Evolutionary conservation across 37 sponge, comb jelly and placozoan genomes (phyloP).

Genomic region (Theonella swinhoei): DNA sequence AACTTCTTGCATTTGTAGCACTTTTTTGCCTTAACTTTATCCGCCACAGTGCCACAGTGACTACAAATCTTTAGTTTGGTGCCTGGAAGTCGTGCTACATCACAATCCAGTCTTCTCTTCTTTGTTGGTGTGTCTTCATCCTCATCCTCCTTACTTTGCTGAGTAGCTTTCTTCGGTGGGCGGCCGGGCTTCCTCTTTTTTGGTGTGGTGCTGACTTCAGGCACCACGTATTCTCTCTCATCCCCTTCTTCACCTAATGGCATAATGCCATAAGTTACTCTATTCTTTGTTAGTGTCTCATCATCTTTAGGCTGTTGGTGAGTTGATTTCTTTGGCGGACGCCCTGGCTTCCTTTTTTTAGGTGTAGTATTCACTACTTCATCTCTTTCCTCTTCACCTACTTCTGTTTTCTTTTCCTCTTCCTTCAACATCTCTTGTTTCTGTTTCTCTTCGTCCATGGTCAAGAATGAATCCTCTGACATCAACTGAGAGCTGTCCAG

Average conservation of each 20-base stretch:
- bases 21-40: slow-evolving; percentile 46
- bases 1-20: slow-evolving; percentile 56
- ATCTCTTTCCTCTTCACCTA: neutral
- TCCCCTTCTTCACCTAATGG: neutral
- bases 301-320: too few relatives aligned
- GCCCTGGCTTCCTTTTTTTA: neutral
- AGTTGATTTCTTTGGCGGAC: neutral
- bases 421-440: too few relatives aligned
- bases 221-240: neutral
- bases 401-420: neutral
- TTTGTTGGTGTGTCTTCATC: too few relatives aligned
- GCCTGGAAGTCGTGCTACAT: neutral
- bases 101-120: too few relatives aligned
- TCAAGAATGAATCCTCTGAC: too few relatives aligned
- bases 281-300: too few relatives aligned
- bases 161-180: neutral
- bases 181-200: neutral
- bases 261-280: too few relatives aligned
- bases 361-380: neutral
- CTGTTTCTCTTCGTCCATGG: too few relatives aligned
- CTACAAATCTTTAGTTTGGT: slow-evolving; percentile 24
- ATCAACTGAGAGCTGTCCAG: too few relatives aligned
- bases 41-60: slow-evolving; percentile 44
- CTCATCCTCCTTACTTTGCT: too few relatives aligned
- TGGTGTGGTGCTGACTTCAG: neutral